phyloP scores from a whole-genome alignment of 2,888 invertebrate genomes.

The Kuschelorhynchus macadamiae region DNA sequence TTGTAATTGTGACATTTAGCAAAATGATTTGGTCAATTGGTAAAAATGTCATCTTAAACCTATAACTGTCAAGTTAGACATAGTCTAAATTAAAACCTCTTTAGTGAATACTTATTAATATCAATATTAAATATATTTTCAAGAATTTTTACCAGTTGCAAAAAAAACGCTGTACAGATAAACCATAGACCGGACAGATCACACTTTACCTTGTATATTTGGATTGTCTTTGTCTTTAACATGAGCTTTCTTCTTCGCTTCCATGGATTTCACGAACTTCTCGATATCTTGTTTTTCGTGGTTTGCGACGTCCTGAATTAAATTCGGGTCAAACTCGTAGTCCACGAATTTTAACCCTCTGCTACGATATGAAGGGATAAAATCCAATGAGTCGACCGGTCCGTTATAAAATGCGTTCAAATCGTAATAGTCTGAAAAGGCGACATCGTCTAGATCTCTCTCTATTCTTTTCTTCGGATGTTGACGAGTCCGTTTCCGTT shows the following conservation, averaged over 20 bases:
- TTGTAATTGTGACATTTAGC: too few relatives aligned
- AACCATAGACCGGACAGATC: too few relatives aligned
- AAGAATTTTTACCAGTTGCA: too few relatives aligned
- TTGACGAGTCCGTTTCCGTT: conserved; percentile 24
- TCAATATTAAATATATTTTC: too few relatives aligned
- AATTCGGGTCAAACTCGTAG: conserved; percentile 34
- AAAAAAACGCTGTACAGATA: too few relatives aligned
- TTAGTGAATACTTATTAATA: too few relatives aligned
- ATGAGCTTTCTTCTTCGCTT: neutral
- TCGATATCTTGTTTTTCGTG: conserved; percentile 21
- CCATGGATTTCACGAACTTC: neutral
- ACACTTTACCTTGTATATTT: too few relatives aligned
- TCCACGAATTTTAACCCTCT: conserved; percentile 48
- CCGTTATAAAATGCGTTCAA: conserved; percentile 17
- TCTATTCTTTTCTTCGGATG: conserved; percentile 24
- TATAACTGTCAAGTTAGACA: too few relatives aligned
- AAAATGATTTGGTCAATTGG: too few relatives aligned
- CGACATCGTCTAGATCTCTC: conserved; percentile 10
- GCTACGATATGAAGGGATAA: conserved; percentile 43
- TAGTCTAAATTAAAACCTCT: too few relatives aligned
- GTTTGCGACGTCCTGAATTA: conserved; percentile 33
- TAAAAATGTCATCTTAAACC: too few relatives aligned
- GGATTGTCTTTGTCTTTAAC: neutral
- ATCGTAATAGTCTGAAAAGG: conserved; percentile 22
- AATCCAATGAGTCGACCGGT: conserved; percentile 33